These are phyloP conservation scores for Eupleurogrammus muticus DNA, from an alignment of 2,797 vertebrate genomes.

Conservation along the genomic window DNA sequence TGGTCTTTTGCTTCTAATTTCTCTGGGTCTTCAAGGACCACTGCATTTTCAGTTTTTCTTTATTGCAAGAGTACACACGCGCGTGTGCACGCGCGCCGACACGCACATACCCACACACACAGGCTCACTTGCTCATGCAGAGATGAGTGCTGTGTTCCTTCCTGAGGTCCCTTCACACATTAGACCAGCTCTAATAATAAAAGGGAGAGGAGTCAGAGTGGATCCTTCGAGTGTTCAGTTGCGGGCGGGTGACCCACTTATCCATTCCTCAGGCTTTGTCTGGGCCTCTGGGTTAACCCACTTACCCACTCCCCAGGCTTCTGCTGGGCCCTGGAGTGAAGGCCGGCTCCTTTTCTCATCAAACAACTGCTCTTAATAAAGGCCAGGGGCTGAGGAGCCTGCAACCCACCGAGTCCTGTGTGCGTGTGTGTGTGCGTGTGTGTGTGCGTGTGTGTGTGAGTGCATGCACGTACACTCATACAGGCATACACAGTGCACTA, in stretches of 20 bases:
- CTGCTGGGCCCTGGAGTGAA: constrained; percentile 80
- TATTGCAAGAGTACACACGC: constrained; percentile 32
- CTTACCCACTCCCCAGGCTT: constrained; percentile 84
- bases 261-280: constrained; percentile 83
- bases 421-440: constrained; percentile 12
- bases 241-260: constrained; percentile 85
- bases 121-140: constrained; percentile 48
- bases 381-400: constrained; percentile 73
- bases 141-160: constrained; percentile 74
- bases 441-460: constrained; percentile 18
- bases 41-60: constrained; percentile 40
- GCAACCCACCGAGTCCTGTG: constrained; percentile 54
- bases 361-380: constrained; percentile 83
- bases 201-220: constrained; percentile 79
- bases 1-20: constrained; percentile 31
- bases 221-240: constrained; percentile 82
- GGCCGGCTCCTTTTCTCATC: constrained; percentile 83
- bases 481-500: constrained; percentile 42
- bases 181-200: constrained; percentile 84
- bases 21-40: constrained; percentile 59
- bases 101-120: constrained; percentile 43
- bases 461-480: constrained; percentile 21
- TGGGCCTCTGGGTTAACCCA: constrained; percentile 85
- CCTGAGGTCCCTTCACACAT: constrained; percentile 80
- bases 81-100: constrained; percentile 13